These are phyloP conservation scores for Carduelis carduelis DNA, from an alignment of 2,797 vertebrate genomes.

Conservation along the genomic window DNA sequence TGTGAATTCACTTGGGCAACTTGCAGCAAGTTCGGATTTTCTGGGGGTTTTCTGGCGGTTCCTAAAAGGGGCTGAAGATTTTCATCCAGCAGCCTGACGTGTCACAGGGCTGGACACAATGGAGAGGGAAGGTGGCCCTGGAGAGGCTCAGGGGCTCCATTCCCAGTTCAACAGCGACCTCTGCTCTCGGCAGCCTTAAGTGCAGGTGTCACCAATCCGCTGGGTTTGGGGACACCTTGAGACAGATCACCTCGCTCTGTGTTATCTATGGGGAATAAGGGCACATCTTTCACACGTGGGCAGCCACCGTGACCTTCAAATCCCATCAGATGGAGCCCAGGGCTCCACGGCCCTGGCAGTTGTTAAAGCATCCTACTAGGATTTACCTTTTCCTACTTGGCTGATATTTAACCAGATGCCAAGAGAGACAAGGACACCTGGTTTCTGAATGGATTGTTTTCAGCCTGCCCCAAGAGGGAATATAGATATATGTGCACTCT, in stretches of 20 bases:
- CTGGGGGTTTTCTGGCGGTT: background rate
- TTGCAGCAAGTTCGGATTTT: background rate
- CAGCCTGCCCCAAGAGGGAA: constrained; percentile 9
- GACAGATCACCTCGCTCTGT: background rate
- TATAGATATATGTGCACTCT: background rate
- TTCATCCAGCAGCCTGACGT: background rate
- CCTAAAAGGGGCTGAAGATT: background rate
- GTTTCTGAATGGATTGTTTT: constrained; percentile 29
- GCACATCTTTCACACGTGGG: background rate
- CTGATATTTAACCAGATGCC: constrained; percentile 65
- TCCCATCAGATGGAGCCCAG: background rate
- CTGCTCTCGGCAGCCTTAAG: constrained; percentile 34
- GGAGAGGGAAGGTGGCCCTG: background rate
- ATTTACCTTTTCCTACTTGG: constrained; percentile 38
- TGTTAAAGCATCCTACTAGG: constrained; percentile 3
- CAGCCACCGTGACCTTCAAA: constrained; percentile 46
- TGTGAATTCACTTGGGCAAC: background rate
- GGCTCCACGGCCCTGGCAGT: background rate
- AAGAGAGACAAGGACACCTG: constrained; percentile 56
- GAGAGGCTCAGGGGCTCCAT: background rate
- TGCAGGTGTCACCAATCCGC: fast-evolving
- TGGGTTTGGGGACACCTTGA: background rate
- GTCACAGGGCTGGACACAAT: background rate
- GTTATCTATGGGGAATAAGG: background rate
- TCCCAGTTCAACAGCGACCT: constrained; percentile 64